Evolutionary conservation across 2,797 vertebrate genomes (phyloP), one percentile per base, ranked within the genome.

Genomic region (Argentina silus): DNA sequence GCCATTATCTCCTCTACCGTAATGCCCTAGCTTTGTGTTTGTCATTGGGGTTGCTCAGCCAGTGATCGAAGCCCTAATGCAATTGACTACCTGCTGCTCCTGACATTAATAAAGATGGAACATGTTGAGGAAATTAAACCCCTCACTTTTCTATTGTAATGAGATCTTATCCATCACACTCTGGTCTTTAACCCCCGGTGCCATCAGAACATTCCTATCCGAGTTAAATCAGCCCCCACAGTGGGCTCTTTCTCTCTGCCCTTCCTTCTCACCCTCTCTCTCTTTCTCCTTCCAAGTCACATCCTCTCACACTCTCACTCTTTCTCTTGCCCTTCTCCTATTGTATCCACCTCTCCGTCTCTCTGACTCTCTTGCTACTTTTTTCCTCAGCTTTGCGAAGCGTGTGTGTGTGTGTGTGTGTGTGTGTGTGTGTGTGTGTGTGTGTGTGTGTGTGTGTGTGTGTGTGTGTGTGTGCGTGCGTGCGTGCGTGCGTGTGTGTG

Each of bases 71-170:
- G 83, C 67, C 75, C 75, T 84, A 86, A 85, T 88, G 79, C 82
- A 80, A 87, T 85, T 82, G 82, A 83, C 81, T 83, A 79, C 69
- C 76, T 81, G 83, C 82, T 79, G 79, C 66, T 77, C 64, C 69
- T 86, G 83, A 87, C 85, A 78, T 80, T 90, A 90, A 90, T 88
- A 90, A 90, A 89, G 86, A 90, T 79, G 78, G 85, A 90, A 83
- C 82, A 84, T 77, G 67, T 75, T 72, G 75, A 88, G 85, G 85
- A 90, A 90, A 90, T 90, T 79, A 88, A 86, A 81, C 79, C 27
- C 27, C 71, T 74, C 60, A 83, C 85, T 77, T 87, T 84, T 81
- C 77, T 78, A 70, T 71, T 82, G 78, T 89, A 90, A 90, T 89
- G 86, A 90, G 83, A 88, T 85, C 76, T 70, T 78, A 86, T 90